Conservation (phyloP, 2,888 invertebrate species). For the Hydriomena furcata region DNA sequence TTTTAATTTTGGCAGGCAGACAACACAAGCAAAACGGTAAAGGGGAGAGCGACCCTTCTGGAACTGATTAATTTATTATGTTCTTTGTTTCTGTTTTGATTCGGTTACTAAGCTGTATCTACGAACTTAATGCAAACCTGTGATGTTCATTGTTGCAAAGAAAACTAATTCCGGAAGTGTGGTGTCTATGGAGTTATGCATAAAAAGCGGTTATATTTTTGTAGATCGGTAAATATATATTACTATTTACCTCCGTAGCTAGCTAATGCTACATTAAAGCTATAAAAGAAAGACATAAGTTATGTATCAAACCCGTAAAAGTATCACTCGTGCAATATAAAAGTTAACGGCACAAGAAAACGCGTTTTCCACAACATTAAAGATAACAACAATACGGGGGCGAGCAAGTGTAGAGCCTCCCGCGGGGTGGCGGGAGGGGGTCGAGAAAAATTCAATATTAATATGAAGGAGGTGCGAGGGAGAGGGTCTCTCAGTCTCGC, state of each 20-base stretch:
- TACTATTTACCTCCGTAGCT: not conserved
- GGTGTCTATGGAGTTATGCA: too few species aligned
- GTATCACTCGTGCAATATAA: slow-evolving; percentile 84
- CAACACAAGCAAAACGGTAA: slow-evolving; percentile 80
- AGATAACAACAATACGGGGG: slow-evolving; percentile 84
- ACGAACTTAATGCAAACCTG: slow-evolving; percentile 18
- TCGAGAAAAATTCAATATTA: slow-evolving; percentile 92
- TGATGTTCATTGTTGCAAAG: too few species aligned
- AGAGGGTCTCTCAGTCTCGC: slow-evolving; percentile 77
- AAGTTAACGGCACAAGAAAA: slow-evolving; percentile 84
- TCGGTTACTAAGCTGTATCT: slow-evolving; percentile 46
- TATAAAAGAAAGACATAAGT: slow-evolving; percentile 59
- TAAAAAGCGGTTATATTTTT: not conserved
- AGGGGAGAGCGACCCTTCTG: slow-evolving; percentile 73
- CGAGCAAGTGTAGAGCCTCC: slow-evolving; percentile 82
- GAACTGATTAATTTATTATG: slow-evolving; percentile 81
- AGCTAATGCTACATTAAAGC: slow-evolving; percentile 14
- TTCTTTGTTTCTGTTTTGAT: slow-evolving; percentile 80
- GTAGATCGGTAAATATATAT: not conserved
- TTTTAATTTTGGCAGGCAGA: slow-evolving; percentile 80
- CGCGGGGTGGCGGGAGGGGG: slow-evolving; percentile 81
- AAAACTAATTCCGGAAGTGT: too few species aligned
- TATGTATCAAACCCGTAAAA: slow-evolving; percentile 81
- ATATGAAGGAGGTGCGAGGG: slow-evolving; percentile 88
- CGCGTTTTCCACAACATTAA: slow-evolving; percentile 85